Evolutionary conservation across 2,888 invertebrate species (phyloP).

Genomic region (Chelonus formosanus): DNA sequence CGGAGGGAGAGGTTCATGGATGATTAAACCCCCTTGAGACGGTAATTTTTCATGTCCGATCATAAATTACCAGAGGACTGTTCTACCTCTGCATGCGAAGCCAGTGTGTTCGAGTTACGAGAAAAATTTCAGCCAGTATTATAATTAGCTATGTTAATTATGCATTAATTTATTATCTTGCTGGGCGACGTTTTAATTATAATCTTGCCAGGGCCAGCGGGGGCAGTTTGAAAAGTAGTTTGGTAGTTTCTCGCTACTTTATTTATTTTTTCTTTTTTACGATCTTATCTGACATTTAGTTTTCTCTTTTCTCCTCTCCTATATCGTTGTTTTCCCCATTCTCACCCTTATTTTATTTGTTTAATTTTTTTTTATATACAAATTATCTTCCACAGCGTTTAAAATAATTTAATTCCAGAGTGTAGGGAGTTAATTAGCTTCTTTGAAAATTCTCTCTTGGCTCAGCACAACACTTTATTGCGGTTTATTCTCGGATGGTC

Average conservation of each 20-base stretch:
- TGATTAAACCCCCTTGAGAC: slow-evolving; percentile 63
- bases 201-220: slow-evolving; percentile 55
- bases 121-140: slow-evolving; percentile 62
- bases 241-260: slow-evolving; percentile 56
- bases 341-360: slow-evolving; percentile 20
- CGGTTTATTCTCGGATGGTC: slow-evolving; percentile 9
- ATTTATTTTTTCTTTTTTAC: slow-evolving; percentile 37
- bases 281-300: slow-evolving; percentile 27
- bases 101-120: slow-evolving; percentile 55
- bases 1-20: slow-evolving; percentile 52
- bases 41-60: slow-evolving; percentile 65
- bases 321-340: slow-evolving; percentile 4
- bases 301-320: slow-evolving; percentile 36
- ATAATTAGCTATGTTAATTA: slow-evolving; percentile 65
- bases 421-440: slow-evolving; percentile 50
- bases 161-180: slow-evolving; percentile 64
- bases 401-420: slow-evolving; percentile 55
- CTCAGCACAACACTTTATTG: slow-evolving; percentile 13
- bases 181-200: slow-evolving; percentile 64
- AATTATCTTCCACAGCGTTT: no score
- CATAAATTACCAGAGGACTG: slow-evolving; percentile 60
- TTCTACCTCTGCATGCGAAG: slow-evolving; percentile 53
- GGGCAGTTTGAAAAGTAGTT: slow-evolving; percentile 60
- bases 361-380: no score
- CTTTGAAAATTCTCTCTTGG: slow-evolving; percentile 25